phyloP scores from a whole-genome alignment of 2,888 invertebrate genomes.

The Agriotes lineatus region DNA sequence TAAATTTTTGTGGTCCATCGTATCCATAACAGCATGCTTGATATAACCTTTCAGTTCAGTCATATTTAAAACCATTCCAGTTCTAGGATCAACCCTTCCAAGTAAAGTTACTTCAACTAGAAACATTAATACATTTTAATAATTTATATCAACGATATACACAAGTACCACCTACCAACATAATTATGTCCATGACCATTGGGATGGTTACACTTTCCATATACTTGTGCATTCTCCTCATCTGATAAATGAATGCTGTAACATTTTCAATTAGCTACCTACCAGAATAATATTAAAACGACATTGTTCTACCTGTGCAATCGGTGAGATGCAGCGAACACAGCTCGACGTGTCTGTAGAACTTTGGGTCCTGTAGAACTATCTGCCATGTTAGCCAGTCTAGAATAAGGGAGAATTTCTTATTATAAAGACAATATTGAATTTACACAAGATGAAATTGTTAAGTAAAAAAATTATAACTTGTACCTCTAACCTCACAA shows the following conservation, averaged over 20 bases:
- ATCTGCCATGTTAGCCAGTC: too few species aligned
- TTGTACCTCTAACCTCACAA: too few species aligned
- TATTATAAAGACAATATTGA: too few species aligned
- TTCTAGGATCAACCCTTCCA: constrained; percentile 85
- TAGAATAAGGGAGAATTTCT: too few species aligned
- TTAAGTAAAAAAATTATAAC: too few species aligned
- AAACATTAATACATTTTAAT: too few species aligned
- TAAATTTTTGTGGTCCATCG: constrained; percentile 96
- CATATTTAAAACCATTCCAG: constrained; percentile 98
- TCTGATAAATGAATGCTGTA: constrained; percentile 82
- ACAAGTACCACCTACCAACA: constrained; percentile 82
- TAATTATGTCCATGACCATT: constrained; percentile 99
- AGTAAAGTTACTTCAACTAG: constrained; percentile 90
- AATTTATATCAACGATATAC: too few species aligned
- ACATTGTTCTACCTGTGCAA: constrained; percentile 86
- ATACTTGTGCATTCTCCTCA: constrained; percentile 85
- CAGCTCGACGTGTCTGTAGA: constrained; percentile 87
- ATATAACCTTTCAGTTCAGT: constrained; percentile 89
- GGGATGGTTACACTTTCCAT: constrained; percentile 96
- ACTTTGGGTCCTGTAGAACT: too few species aligned
- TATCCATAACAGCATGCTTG: constrained; percentile 85
- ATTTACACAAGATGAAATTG: too few species aligned
- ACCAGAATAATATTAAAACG: too few species aligned
- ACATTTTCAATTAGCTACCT: too few species aligned
- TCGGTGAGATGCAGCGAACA: constrained; percentile 91